Base-by-base conservation (phyloP, 2,888 invertebrate genomes). In the Cylloceria caligata region DNA sequence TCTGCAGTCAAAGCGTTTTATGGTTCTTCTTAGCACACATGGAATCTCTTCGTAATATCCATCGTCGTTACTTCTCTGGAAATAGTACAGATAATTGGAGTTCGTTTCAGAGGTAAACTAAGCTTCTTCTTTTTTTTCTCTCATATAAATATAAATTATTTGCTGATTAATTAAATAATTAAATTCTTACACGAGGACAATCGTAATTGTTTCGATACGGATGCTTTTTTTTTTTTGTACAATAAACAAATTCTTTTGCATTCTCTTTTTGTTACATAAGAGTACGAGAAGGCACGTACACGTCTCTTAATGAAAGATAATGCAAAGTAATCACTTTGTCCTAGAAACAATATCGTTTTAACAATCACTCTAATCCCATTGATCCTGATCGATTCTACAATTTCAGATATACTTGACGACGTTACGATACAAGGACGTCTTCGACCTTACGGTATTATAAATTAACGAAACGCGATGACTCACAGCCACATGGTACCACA, bases 71-170 rank as follows among this genome's bases (percentile, higher is more conserved):
- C 75, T 80, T 71, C 69, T 49, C 71, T 75, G 60, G 57, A 80
- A 80, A 67, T 60, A 71, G 71, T 72, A 49, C 71, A 57, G n/a
- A 75, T 80, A 75, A 80, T 80, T 69, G 64, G 71, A 57, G 34
- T 71, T 36, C n/a, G 19, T 7, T 3, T 19, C 30, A 57, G 34
- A 9, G 34, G 57, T 7, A 7, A 30, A 13, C 27, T 27, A 5
- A 11, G n/a, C 24, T 52, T 52, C 11, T 3, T 24, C 5, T 24
- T 21, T 49, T 49, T 52, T 24, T 11, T 24, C n/a, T 24, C 24
- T 24, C 9, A 24, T 52, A 11, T 24, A 11, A 13, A 52, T 24
- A 52, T 13, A 13, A 52, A 24, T 52, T 2, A 3, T 52, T 45
- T 16, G 6, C n/a, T 30, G 1, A 34, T 52, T 52, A 24, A 52